Percentiles rank a stretch among this genome's conserved stretches.
Evolutionary conservation across 2,797 vertebrate genomes (phyloP).

Genomic region (Enteromius anoplus): DNA sequence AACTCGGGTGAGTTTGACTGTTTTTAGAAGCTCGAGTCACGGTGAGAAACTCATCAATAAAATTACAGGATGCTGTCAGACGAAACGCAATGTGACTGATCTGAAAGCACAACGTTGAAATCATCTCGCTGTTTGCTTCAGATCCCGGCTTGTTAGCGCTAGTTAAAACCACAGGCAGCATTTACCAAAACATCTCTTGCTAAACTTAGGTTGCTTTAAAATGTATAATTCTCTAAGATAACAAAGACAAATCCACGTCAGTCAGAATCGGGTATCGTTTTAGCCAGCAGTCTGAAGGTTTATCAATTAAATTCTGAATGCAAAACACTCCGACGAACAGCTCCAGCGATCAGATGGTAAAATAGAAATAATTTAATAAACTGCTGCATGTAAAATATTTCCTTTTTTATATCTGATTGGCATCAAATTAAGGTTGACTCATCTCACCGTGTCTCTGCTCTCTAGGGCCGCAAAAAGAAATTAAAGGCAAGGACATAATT

Average conservation of each 20-base stretch:
- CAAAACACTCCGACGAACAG: neutral
- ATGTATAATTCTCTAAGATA: neutral
- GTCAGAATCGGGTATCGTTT: neutral
- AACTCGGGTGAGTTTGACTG: neutral
- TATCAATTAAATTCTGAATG: neutral
- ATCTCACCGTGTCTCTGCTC: conserved; percentile 9
- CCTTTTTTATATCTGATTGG: conserved; percentile 32
- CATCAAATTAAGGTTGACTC: conserved; percentile 37
- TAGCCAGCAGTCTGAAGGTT: neutral
- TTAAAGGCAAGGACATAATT: conserved; percentile 65
- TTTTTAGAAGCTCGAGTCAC: conserved; percentile 19
- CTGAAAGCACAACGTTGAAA: neutral
- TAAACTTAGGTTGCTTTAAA: neutral
- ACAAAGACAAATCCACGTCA: conserved; percentile 2
- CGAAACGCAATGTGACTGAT: conserved; percentile 5
- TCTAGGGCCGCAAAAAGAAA: conserved; percentile 54
- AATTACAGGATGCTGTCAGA: conserved; percentile 30
- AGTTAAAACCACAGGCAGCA: conserved; percentile 4
- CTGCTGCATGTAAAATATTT: conserved; percentile 20
- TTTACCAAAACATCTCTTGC: neutral
- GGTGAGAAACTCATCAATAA: conserved; percentile 15
- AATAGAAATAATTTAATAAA: conserved; percentile 23
- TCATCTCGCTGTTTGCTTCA: neutral
- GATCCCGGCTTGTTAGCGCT: neutral
- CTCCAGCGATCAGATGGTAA: neutral